Conservation (phyloP, 2,888 invertebrate genomes). For the Desoria tigrina region DNA sequence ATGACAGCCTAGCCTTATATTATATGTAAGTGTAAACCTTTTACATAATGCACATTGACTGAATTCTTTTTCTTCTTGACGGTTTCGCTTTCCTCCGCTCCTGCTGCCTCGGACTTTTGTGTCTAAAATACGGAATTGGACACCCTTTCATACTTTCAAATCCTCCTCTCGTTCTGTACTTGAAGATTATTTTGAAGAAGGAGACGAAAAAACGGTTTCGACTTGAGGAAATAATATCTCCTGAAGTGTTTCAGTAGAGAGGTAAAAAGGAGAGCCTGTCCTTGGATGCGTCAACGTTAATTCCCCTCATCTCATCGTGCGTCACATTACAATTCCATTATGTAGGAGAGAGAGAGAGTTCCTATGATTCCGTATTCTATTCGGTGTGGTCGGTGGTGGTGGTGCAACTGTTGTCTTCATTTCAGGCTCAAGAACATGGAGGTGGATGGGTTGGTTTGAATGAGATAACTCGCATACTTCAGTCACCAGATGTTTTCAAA, state of each 20-base stretch:
- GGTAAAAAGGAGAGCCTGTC: no score
- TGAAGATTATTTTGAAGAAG: not conserved
- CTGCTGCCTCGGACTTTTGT: not conserved
- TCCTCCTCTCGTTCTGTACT: not conserved
- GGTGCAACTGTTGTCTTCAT: no score
- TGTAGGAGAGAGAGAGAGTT: not conserved
- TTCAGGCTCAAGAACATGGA: no score
- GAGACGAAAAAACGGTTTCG: not conserved
- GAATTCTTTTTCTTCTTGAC: constrained; percentile 18
- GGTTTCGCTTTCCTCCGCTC: constrained; percentile 7
- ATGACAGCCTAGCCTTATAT: no score
- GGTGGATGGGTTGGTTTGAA: no score
- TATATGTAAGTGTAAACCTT: constrained; percentile 10
- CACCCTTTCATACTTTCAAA: constrained; percentile 1
- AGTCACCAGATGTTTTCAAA: no score
- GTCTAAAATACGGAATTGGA: constrained; percentile 16
- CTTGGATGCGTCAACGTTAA: constrained; percentile 3
- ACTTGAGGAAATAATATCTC: not conserved
- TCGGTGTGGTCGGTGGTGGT: no score
- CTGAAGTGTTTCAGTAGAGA: no score
- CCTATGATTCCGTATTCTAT: not conserved
- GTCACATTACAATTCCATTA: constrained; percentile 12
- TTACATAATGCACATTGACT: constrained; percentile 19
- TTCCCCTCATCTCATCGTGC: constrained; percentile 11
- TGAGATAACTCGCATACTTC: no score